Evolutionary conservation across 2,888 invertebrate genomes (phyloP), one percentile per base, ranked within the genome.

Genomic region (Sarcophaga carnaria): DNA sequence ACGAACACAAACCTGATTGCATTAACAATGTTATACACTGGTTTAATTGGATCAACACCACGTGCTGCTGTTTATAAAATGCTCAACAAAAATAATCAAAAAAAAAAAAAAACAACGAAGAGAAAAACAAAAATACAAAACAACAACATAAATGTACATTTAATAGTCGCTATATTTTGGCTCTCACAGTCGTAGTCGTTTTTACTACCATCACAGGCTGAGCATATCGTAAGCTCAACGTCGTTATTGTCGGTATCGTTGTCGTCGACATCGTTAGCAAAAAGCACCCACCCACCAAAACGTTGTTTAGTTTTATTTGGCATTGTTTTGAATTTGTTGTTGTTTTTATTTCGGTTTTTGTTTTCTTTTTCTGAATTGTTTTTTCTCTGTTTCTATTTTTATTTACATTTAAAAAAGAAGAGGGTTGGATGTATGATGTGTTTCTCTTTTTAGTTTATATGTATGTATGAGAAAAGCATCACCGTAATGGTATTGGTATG

Each of bases 281-380:
- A 67, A 80, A 83, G 85, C 86, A 75, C 86, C 85, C 86, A 87
- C 87, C 88, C 87, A 85, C 85, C 75, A 76, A 88, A 81, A 81
- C 90, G 89, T 84, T 90, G 89, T 90, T 89, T 90, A 90, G 91
- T 91, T 91, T 90, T 91, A 91, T 90, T 90, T 91, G 91, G 91
- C 91, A 90, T 91, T 91, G 92, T 91, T 91, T 91, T 91, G 90
- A 89, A 90, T 91, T 91, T 54, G 54, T 91, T 90, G 90, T 91
- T 91, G 90, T 90, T 90, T 88, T 89, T 89, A 86, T 87, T 89
- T 89, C 87, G 12, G 54, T 78, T 69, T 69, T 78, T 69, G 78
- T 83, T 81, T 75, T 76, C 49, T 74, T 80, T 49, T 76, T n/a
- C 22, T 66, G 60, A 66, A 80, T 66, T 83, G 80, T 86, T 84